Percentiles rank a stretch among this genome's conserved stretches.
Conservation (phyloP, 2,888 invertebrate genomes). For the Acanthosepion lycidas region DNA sequence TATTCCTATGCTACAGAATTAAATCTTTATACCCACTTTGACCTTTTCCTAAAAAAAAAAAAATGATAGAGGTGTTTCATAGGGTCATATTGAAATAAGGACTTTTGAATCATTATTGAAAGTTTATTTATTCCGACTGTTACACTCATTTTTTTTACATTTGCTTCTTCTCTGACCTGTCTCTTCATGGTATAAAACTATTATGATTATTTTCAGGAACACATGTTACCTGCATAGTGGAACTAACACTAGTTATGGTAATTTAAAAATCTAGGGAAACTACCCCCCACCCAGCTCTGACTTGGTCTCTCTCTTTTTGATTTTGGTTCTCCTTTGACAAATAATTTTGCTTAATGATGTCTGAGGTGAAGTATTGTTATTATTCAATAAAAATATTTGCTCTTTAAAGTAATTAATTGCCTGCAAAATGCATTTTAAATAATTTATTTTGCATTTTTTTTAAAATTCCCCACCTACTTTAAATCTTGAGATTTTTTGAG, state of each 20-base stretch:
- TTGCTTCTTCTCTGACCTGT: too few relatives aligned
- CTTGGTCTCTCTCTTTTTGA: neutral
- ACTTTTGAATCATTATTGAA: neutral
- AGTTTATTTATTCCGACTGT: neutral
- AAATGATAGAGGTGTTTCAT: too few relatives aligned
- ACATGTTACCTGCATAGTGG: too few relatives aligned
- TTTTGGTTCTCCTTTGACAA: neutral
- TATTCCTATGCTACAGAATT: neutral
- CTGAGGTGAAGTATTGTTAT: neutral
- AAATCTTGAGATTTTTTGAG: neutral
- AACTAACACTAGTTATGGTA: too few relatives aligned
- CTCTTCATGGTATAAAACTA: too few relatives aligned
- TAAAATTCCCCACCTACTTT: neutral
- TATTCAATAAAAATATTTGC: neutral
- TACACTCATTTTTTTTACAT: neutral
- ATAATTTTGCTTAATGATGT: neutral
- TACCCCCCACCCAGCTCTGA: too few relatives aligned
- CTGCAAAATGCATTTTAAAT: too few relatives aligned
- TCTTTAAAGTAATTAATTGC: neutral
- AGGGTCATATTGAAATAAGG: neutral
- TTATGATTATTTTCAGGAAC: too few relatives aligned
- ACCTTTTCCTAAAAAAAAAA: neutral
- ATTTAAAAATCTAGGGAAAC: too few relatives aligned
- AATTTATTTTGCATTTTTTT: neutral
- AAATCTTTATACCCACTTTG: neutral